Conservation (phyloP, 2,113 vertebrate species). For the Emydocephalus ijimae region DNA sequence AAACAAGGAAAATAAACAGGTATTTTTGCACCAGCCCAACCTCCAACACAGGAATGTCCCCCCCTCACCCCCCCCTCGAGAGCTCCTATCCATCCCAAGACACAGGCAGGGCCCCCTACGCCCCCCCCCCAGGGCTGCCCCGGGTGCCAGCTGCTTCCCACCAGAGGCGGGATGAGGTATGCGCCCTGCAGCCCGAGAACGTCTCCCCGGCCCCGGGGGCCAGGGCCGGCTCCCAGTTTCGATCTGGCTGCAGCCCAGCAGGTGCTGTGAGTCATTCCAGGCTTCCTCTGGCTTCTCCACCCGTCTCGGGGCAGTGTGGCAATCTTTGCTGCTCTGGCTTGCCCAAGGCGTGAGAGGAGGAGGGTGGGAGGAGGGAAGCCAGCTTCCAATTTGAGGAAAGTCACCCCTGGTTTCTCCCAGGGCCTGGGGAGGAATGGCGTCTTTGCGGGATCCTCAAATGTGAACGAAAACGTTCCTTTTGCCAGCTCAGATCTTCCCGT, state of each 20-base stretch:
- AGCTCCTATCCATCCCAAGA: background rate
- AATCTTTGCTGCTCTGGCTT: background rate
- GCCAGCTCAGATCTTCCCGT: too few relatives aligned
- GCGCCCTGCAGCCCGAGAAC: background rate
- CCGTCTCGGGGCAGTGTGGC: background rate
- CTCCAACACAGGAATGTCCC: background rate
- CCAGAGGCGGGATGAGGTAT: background rate
- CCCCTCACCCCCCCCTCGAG: accelerated
- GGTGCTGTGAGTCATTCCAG: background rate
- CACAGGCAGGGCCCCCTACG: background rate
- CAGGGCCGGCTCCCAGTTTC: background rate
- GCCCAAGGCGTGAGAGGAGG: background rate
- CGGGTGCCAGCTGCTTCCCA: background rate
- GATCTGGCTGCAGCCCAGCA: background rate
- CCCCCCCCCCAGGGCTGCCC: background rate
- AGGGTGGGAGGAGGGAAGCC: background rate
- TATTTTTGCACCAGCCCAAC: background rate
- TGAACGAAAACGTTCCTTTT: too few relatives aligned
- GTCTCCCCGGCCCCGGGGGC: background rate
- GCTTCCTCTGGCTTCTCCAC: background rate
- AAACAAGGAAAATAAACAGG: background rate
- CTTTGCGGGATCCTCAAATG: too few relatives aligned
- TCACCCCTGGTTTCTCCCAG: background rate
- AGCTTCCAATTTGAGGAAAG: background rate
- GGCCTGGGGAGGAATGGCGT: background rate